A percentile compares a stretch with the other conserved stretches of the same genome.
Conservation (phyloP, 2,888 invertebrate species). For the Drosophila macrospina region DNA sequence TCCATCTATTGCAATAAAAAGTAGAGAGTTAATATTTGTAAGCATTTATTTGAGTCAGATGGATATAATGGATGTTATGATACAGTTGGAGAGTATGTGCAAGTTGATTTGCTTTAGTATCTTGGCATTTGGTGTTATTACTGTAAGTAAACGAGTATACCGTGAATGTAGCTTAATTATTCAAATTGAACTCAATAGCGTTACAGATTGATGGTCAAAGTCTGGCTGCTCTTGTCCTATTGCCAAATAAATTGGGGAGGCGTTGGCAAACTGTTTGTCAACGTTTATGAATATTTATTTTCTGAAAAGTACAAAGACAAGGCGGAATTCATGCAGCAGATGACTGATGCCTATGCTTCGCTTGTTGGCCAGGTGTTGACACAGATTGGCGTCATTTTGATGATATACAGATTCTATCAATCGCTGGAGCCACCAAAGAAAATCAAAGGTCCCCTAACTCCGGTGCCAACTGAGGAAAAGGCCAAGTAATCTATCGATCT, state of each 20-base stretch:
- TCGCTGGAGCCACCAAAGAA: slow-evolving; percentile 8
- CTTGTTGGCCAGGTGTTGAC: slow-evolving; percentile 27
- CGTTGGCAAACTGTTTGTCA: not conserved
- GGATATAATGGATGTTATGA: slow-evolving; percentile 15
- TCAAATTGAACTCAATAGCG: slow-evolving; percentile 3
- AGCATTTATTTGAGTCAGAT: not conserved
- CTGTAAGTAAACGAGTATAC: slow-evolving; percentile 24
- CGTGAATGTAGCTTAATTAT: not conserved
- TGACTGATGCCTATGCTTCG: slow-evolving; percentile 6
- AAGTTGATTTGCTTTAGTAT: slow-evolving; percentile 23
- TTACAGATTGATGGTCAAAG: not conserved
- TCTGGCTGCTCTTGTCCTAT: slow-evolving; percentile 40
- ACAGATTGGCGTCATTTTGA: slow-evolving; percentile 27
- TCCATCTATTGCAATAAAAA: not conserved
- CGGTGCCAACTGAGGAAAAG: not conserved
- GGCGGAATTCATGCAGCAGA: slow-evolving; percentile 1
- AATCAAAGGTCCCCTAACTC: not conserved
- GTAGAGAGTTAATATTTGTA: too few relatives aligned
- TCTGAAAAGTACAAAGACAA: slow-evolving; percentile 8
- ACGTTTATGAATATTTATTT: slow-evolving; percentile 8
- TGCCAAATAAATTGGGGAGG: slow-evolving; percentile 31
- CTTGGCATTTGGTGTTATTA: slow-evolving; percentile 33
- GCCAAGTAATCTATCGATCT: slow-evolving; percentile 3
- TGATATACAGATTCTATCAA: slow-evolving; percentile 34
- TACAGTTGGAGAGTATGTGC: not conserved